phyloP scores from a whole-genome alignment of 2,888 invertebrate genomes.

The Tinea semifulvella region DNA sequence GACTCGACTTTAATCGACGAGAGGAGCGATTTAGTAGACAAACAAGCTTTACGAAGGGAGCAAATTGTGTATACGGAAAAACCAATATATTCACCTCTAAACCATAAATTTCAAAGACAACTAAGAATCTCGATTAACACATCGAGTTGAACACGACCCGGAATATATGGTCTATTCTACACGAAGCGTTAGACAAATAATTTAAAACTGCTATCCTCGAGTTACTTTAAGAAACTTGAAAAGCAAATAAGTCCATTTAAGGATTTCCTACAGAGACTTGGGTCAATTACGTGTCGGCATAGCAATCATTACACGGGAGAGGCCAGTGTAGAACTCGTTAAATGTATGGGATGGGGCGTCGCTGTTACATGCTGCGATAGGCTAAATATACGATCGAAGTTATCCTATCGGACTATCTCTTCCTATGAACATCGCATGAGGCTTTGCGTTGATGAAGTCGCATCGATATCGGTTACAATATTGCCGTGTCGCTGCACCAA shows the following conservation, averaged over 20 bases:
- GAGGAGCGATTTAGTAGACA: neutral
- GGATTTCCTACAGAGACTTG: constrained; percentile 30
- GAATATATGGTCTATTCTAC: constrained; percentile 13
- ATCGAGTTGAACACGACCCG: constrained; percentile 9
- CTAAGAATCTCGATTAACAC: constrained; percentile 13
- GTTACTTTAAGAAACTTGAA: constrained; percentile 16
- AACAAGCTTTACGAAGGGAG: neutral
- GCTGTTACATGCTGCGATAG: constrained; percentile 38
- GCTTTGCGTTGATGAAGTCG: constrained; percentile 39
- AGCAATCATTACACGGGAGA: constrained; percentile 50
- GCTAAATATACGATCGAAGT: constrained; percentile 47
- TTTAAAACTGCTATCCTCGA: constrained; percentile 5
- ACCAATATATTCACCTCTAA: constrained; percentile 8
- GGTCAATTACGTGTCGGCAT: constrained; percentile 44
- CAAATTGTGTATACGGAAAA: constrained; percentile 7
- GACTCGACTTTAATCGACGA: constrained; percentile 8
- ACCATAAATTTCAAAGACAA: constrained; percentile 12
- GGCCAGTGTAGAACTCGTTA: constrained; percentile 27
- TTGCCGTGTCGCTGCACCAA: constrained; percentile 29
- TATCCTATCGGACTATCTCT: constrained; percentile 46
- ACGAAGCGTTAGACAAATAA: constrained; percentile 11
- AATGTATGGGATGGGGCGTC: constrained; percentile 32
- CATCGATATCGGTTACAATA: constrained; percentile 38
- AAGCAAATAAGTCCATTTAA: constrained; percentile 33
- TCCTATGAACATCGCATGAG: constrained; percentile 43